Conservation (phyloP, 2,888 invertebrate genomes). For the Cephus sareptanus region DNA sequence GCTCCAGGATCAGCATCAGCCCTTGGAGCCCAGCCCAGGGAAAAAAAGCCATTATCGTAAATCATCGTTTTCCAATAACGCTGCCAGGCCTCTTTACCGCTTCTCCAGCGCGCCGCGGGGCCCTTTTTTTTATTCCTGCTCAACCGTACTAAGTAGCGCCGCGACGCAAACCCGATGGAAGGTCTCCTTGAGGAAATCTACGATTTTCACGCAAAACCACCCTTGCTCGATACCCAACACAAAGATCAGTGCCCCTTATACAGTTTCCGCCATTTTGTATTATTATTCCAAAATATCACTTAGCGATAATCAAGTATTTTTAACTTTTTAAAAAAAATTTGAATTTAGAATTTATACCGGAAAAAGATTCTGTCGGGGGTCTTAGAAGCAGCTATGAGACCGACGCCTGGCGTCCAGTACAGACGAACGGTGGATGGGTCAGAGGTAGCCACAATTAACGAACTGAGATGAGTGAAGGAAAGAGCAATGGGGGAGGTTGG, state of each 20-base stretch:
- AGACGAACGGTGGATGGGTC: neutral
- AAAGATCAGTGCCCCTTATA: neutral
- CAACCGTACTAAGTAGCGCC: constrained; percentile 21
- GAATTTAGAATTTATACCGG: too few species aligned
- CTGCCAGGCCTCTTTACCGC: constrained; percentile 62
- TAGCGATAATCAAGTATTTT: neutral
- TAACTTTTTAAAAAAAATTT: too few species aligned
- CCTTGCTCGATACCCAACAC: neutral
- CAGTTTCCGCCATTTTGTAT: neutral
- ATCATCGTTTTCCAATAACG: constrained; percentile 73
- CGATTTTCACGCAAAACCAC: neutral
- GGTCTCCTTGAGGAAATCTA: neutral
- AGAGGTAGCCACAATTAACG: neutral
- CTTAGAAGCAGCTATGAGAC: neutral
- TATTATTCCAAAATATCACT: neutral
- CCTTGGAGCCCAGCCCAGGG: constrained; percentile 23
- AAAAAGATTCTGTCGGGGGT: neutral
- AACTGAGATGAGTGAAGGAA: neutral
- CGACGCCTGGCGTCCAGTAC: neutral
- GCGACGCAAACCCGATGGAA: constrained; percentile 9
- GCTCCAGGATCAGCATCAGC: constrained; percentile 3
- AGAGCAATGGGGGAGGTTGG: neutral
- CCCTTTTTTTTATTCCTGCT: constrained; percentile 21
- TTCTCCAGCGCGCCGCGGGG: constrained; percentile 30
- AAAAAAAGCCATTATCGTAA: constrained; percentile 72